A percentile compares a stretch with the other conserved stretches of the same genome.
phyloP scores from a whole-genome alignment of 2,888 invertebrate species.

The Zaprionus lineosus region DNA sequence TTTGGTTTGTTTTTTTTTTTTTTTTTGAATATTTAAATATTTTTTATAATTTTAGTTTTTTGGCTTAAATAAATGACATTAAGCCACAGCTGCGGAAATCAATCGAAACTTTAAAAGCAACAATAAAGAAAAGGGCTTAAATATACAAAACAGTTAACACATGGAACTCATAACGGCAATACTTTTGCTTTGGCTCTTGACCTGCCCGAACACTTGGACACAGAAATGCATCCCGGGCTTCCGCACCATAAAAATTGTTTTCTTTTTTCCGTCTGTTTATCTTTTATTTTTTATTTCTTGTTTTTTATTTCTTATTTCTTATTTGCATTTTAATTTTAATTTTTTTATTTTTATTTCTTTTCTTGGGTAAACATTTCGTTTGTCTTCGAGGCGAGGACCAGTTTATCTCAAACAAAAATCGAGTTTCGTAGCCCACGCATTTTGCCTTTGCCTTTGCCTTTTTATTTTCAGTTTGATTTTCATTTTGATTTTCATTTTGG shows the following conservation, averaged over 20 bases:
- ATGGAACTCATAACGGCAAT: slow-evolving; percentile 22
- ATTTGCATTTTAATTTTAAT: slow-evolving; percentile 1
- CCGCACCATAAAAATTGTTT: too few species aligned
- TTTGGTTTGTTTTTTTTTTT: slow-evolving; percentile 1
- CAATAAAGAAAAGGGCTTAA: neutral
- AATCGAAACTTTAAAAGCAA: slow-evolving; percentile 19
- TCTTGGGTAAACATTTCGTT: neutral
- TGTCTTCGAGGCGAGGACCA: slow-evolving; percentile 27
- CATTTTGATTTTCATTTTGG: too few species aligned
- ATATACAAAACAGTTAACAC: too few species aligned
- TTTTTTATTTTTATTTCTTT: slow-evolving; percentile 5
- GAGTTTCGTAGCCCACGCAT: slow-evolving; percentile 51
- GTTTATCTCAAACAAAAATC: slow-evolving; percentile 43
- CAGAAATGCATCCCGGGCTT: slow-evolving; percentile 16
- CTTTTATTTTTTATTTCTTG: neutral
- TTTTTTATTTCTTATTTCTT: neutral
- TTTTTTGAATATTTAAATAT: slow-evolving; percentile 5
- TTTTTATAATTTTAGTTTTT: neutral
- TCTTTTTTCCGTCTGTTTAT: too few species aligned
- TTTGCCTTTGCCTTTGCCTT: slow-evolving; percentile 48
- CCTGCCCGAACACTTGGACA: too few species aligned
- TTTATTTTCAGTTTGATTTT: too few species aligned
- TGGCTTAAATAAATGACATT: neutral
- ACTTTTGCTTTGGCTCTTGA: slow-evolving; percentile 12
- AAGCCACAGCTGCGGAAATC: slow-evolving; percentile 27